Evolutionary conservation across 2,797 vertebrate genomes (phyloP).

Genomic region (Oreochromis mossambicus): DNA sequence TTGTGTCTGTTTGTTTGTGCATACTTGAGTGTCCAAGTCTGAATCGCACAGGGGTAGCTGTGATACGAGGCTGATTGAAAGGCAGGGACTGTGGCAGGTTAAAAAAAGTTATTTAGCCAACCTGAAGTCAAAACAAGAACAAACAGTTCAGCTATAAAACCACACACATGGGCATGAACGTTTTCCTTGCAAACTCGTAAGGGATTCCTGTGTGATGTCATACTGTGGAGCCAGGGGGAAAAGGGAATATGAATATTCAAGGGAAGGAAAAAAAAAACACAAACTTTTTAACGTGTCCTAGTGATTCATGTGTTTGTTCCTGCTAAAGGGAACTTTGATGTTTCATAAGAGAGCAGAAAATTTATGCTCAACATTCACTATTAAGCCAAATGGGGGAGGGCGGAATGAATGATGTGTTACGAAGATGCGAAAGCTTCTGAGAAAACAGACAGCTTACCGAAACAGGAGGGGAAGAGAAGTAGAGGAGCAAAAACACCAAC

Average conservation of each 20-base stretch:
- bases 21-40: not conserved
- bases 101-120: slow-evolving; percentile 1
- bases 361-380: not conserved
- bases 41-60: slow-evolving; percentile 13
- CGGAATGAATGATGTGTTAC: not conserved
- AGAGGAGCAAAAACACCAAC: not conserved
- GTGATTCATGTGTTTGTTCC: slow-evolving; percentile 34
- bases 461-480: not conserved
- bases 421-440: not conserved
- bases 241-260: not conserved
- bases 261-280: not conserved
- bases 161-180: not conserved
- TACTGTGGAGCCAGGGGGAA: not conserved
- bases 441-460: not conserved
- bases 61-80: not conserved
- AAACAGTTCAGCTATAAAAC: slow-evolving; percentile 43
- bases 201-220: slow-evolving; percentile 33
- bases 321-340: not conserved
- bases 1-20: slow-evolving; percentile 15
- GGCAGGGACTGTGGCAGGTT: not conserved
- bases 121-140: slow-evolving; percentile 41
- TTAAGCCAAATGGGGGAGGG: not conserved
- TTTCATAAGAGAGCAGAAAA: slow-evolving; percentile 1
- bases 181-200: slow-evolving; percentile 13
- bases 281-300: not conserved